Evolutionary conservation across 2,797 vertebrate species (phyloP), one percentile per base, ranked within the genome.

Genomic region (Aselliscus stoliczkanus): DNA sequence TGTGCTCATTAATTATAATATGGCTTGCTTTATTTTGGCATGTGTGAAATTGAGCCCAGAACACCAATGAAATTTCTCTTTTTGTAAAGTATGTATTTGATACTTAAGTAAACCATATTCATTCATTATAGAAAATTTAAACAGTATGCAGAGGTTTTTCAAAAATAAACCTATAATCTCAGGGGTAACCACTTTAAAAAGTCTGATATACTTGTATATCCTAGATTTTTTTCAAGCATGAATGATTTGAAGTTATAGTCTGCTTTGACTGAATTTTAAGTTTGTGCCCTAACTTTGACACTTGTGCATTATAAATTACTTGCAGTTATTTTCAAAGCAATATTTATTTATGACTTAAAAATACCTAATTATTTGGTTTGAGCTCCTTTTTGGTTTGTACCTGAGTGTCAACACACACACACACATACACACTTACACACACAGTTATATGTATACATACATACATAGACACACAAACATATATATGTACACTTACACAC

Each of bases 221-320:
- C 3, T 75, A 58, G 64, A 62, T 72, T 47, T 75, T 76, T 94
- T 90, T 60, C 60, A 65, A 77, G n/a, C 27, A 52, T 67, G 47
- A 77, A 27, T 92, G 15, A 21, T 93, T 88, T 91, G 56, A 91
- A 85, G 47, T 93, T 94, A 62, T 93, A 67, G 1, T 95, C 93
- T 79, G 21, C 67, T 81, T 92, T 76, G 44, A 79, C 23, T 84
- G 13, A 14, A 42, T 58, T 90, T 93, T 72, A 83, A 54, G 47
- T 79, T 89, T 76, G 13, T 87, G 9, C 37, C 31, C 64, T 79
- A 44, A 70, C 62, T 90, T 87, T 77, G 65, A 93, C 70, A n/a
- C 15, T 77, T 94, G 37, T 39, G 10, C 15, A 9, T 58, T 81
- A 54, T 56, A 56, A 73, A 50, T 52, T 87, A 79, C 39, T 75